phyloP scores from a whole-genome alignment of 2,888 invertebrate species.

The Rapana venosa region DNA sequence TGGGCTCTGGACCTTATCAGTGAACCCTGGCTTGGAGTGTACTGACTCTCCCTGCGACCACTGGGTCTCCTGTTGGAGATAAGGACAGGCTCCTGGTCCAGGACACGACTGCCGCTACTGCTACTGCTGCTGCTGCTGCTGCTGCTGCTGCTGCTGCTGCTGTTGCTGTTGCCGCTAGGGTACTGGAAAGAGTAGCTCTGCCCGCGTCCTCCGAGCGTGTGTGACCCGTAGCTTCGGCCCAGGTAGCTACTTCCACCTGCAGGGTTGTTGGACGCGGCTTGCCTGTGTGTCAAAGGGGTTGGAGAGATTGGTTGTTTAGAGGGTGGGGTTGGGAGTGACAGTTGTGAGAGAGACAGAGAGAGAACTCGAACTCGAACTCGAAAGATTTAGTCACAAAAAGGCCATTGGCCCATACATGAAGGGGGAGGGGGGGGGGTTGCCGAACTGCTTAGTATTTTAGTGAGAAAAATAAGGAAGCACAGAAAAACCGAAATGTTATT shows the following conservation, averaged over 20 bases:
- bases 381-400: too few relatives aligned
- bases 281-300: background rate
- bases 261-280: background rate
- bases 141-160: background rate
- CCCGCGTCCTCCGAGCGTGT: constrained; percentile 54
- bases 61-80: background rate
- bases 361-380: too few relatives aligned
- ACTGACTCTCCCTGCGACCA: background rate
- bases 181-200: constrained; percentile 51
- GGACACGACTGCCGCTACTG: background rate
- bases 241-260: constrained; percentile 21
- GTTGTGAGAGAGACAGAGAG: too few relatives aligned
- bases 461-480: too few relatives aligned
- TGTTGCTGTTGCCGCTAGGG: background rate
- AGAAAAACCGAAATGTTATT: too few relatives aligned
- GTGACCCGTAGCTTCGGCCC: constrained; percentile 49
- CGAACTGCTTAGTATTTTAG: too few relatives aligned
- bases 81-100: background rate
- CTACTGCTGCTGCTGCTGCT: background rate
- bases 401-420: too few relatives aligned
- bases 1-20: background rate
- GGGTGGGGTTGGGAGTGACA: too few relatives aligned
- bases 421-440: too few relatives aligned
- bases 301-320: too few relatives aligned
- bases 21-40: background rate